phyloP scores from a whole-genome alignment of 1,140 invertebrate genomes.

The Drosophila kohkoa region DNA sequence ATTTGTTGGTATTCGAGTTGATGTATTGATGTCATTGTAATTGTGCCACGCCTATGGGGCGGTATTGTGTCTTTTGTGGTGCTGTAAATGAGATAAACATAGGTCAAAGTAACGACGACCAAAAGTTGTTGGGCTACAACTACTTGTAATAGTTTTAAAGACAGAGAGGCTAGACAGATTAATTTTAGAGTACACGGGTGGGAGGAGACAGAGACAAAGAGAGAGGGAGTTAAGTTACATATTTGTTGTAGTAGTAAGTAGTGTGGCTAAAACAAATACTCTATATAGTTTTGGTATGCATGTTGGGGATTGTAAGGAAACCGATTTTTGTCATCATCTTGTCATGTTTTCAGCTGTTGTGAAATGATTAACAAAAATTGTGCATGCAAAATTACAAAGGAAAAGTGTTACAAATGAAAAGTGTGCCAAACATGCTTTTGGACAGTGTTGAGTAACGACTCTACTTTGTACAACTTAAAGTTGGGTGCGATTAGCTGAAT shows the following conservation, averaged over 20 bases:
- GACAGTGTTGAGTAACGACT: slow-evolving; percentile 35
- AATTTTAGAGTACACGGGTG: slow-evolving; percentile 29
- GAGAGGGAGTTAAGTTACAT: slow-evolving; percentile 12
- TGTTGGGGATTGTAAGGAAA: slow-evolving; percentile 73
- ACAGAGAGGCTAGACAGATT: slow-evolving; percentile 27
- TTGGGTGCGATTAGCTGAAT: slow-evolving; percentile 28
- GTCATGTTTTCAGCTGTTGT: slow-evolving; percentile 23
- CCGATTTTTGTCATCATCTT: slow-evolving; percentile 72
- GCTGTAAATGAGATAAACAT: slow-evolving; percentile 66
- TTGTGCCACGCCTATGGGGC: slow-evolving; percentile 28
- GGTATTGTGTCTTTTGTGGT: slow-evolving; percentile 62
- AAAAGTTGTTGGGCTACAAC: slow-evolving; percentile 42
- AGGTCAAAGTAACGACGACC: slow-evolving; percentile 43
- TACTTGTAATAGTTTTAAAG: slow-evolving; percentile 49
- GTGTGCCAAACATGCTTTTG: slow-evolving; percentile 43
- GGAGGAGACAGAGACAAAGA: slow-evolving; percentile 13
- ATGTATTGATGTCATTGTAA: slow-evolving; percentile 10
- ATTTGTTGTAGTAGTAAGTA: neutral
- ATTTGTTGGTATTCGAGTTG: too few relatives aligned
- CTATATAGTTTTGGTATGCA: slow-evolving; percentile 64
- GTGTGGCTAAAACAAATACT: slow-evolving; percentile 34
- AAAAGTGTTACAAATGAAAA: neutral
- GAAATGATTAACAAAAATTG: slow-evolving; percentile 3
- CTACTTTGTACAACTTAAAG: slow-evolving; percentile 50
- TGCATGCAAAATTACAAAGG: slow-evolving; percentile 33